These are phyloP conservation scores for Troides aeacus DNA, from an alignment of 2,888 invertebrate species.

Conservation along the genomic window DNA sequence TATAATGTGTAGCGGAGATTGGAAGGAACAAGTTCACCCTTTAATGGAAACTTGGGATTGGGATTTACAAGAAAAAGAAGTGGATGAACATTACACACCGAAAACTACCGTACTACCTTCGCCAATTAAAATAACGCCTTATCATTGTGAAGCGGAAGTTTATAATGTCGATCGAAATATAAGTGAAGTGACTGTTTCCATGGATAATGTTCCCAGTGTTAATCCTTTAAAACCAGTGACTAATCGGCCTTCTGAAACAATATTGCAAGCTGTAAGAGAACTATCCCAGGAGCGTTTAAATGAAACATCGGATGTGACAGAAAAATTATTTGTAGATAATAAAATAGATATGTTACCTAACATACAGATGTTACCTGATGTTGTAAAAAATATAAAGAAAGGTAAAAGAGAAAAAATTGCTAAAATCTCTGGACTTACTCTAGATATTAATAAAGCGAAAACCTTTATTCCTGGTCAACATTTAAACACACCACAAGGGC, in stretches of 20 bases:
- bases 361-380: constrained; percentile 82
- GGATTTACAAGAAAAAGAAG: constrained; percentile 82
- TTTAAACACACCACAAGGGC: constrained; percentile 84
- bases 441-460: constrained; percentile 84
- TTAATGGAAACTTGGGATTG: constrained; percentile 83
- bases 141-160: constrained; percentile 74
- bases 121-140: constrained; percentile 72
- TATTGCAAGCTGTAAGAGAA: constrained; percentile 73
- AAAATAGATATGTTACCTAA: constrained; percentile 81
- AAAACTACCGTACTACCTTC: constrained; percentile 67
- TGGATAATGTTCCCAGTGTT: constrained; percentile 82
- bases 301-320: constrained; percentile 81
- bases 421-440: constrained; percentile 82
- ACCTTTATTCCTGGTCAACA: constrained; percentile 87
- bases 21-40: constrained; percentile 83
- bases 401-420: constrained; percentile 80
- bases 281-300: constrained; percentile 80
- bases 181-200: constrained; percentile 74
- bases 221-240: constrained; percentile 81
- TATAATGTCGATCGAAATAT: constrained; percentile 76
- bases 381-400: constrained; percentile 81
- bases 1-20: constrained; percentile 73
- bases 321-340: constrained; percentile 78
- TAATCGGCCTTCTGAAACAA: constrained; percentile 65
- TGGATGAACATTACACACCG: constrained; percentile 72